Base-by-base conservation (phyloP, 2,797 vertebrate species). In the Chaetodon trifasciatus region DNA sequence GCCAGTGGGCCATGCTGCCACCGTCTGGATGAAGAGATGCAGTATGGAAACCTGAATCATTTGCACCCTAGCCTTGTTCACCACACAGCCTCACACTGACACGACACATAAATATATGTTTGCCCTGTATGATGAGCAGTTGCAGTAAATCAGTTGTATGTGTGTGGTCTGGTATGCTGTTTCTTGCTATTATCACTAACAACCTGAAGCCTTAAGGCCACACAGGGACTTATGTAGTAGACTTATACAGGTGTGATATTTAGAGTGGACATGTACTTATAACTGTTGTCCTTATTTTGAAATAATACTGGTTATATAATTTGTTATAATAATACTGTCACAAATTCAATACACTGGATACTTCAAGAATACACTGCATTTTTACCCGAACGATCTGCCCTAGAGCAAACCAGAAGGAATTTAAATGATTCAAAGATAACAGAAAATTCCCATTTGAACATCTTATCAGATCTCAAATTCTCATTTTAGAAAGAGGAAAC, bases 101-200 rank as follows among this genome's bases (percentile, higher is more conserved):
- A 50, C 46, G 42, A 28, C 17, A 39, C 44, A 72, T 15, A 6
- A 8, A 58, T 1, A 21, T 6, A 12, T 37, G 53, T 44, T 6
- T 15, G 6, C 10, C 11, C 24, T 9, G 49, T 53, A 52, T 52
- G n/a, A 74, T 74, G 19, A 70, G 32, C 58, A 47, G 50, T 66
- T 55, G 39, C 6, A 1, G 24, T 7, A 35, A 35, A 12, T 32
- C 13, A 8, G 0, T 37, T 65, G 12, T 12, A 13, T 10, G 53
- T 60, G 52, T 58, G 35, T 50, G 11, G 28, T 24, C 21, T 47
- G 24, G 39, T 55, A 8, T 32, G 16, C 16, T 42, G 12, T 35
- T 50, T 72, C 46, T 50, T 23, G 15, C 16, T 39, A 3, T 62
- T 52, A 62, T 15, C 62, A 72, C 4, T 8, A 56, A 19, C 42